phyloP scores from a whole-genome alignment of 1,140 invertebrate species.

The Magallana angulata region DNA sequence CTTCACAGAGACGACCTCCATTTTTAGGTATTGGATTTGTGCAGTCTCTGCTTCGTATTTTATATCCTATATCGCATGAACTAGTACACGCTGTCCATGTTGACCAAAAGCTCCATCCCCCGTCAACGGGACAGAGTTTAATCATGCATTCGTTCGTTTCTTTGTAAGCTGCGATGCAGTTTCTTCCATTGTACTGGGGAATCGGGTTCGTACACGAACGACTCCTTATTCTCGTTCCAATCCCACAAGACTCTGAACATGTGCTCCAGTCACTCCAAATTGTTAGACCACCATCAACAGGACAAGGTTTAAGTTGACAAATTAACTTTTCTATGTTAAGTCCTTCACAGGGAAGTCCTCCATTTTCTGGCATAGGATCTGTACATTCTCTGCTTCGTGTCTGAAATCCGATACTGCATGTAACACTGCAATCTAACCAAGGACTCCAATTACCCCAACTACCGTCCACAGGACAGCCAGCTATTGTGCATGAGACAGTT shows the following conservation, averaged over 20 bases:
- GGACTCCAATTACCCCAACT: constrained; percentile 4
- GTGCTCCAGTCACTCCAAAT: constrained; percentile 69
- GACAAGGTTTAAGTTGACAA: background rate
- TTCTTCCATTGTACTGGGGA: constrained; percentile 80
- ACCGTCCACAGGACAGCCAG: constrained; percentile 17
- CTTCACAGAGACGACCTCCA: constrained; percentile 7
- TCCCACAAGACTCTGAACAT: constrained; percentile 80
- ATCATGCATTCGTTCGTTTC: constrained; percentile 71
- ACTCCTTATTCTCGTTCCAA: constrained; percentile 86
- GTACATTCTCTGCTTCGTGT: background rate
- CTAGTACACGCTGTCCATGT: constrained; percentile 60
- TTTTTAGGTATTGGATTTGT: background rate
- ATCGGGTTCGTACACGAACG: constrained; percentile 84
- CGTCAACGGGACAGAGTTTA: constrained; percentile 17
- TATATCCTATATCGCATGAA: constrained; percentile 64
- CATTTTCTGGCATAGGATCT: constrained; percentile 7
- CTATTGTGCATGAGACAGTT: constrained; percentile 51
- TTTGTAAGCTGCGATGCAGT: constrained; percentile 83
- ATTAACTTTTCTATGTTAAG: background rate
- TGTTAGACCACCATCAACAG: constrained; percentile 21
- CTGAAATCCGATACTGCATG: constrained; percentile 21
- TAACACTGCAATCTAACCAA: constrained; percentile 16
- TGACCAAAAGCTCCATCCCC: constrained; percentile 63
- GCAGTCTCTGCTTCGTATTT: background rate
- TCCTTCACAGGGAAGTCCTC: background rate